Evolutionary conservation across 2,888 invertebrate species (phyloP).

Genomic region (Lepidonotus clava): DNA sequence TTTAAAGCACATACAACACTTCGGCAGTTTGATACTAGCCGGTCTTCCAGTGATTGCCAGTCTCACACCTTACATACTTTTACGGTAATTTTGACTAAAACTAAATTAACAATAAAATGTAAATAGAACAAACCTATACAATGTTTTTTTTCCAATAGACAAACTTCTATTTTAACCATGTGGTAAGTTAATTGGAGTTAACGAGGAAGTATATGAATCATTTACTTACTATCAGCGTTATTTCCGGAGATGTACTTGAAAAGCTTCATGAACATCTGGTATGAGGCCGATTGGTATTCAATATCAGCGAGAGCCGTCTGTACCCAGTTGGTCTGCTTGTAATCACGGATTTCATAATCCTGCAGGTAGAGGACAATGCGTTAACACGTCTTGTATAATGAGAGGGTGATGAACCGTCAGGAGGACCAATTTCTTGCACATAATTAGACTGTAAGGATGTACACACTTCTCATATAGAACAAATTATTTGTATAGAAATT

Average conservation of each 20-base stretch:
- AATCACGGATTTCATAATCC: conserved; percentile 55
- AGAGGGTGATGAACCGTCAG: neutral
- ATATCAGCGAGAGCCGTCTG: conserved; percentile 44
- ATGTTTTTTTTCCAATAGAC: too few species aligned
- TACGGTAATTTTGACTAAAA: too few species aligned
- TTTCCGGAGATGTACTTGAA: conserved; percentile 57
- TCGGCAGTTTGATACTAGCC: too few species aligned
- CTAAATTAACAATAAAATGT: too few species aligned
- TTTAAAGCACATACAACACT: too few species aligned
- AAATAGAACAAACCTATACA: too few species aligned
- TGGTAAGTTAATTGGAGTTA: neutral
- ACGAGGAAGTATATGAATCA: neutral
- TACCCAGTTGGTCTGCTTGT: conserved; percentile 44
- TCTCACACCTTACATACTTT: too few species aligned
- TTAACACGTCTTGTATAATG: neutral
- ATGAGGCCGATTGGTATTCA: conserved; percentile 13
- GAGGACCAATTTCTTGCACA: neutral
- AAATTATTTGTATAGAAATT: neutral
- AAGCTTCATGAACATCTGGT: conserved; percentile 57
- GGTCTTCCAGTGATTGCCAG: too few species aligned
- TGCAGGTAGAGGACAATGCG: neutral
- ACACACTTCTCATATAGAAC: too few species aligned
- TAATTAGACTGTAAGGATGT: too few species aligned
- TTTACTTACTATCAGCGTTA: conserved; percentile 54
- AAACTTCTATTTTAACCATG: neutral